phyloP scores from a whole-genome alignment of 2,888 invertebrate genomes.

The Apeira syringaria region DNA sequence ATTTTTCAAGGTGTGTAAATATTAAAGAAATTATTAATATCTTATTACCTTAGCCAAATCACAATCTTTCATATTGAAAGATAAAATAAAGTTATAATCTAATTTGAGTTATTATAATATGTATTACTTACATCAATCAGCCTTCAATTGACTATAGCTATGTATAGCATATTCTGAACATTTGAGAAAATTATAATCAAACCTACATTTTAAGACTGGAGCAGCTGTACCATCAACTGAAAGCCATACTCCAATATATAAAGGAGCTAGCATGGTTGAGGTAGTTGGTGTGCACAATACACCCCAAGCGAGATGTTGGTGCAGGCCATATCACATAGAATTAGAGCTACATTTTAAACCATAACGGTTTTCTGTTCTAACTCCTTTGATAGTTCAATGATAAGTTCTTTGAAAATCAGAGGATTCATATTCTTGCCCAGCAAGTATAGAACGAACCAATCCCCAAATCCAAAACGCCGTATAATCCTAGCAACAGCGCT shows the following conservation, averaged over 20 bases:
- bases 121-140: slow-evolving; percentile 10
- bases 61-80: slow-evolving; percentile 1
- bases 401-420: slow-evolving; percentile 85
- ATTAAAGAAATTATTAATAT: too few relatives aligned
- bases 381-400: slow-evolving; percentile 77
- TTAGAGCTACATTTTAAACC: slow-evolving; percentile 41
- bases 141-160: neutral
- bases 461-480: slow-evolving; percentile 84
- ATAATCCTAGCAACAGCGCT: slow-evolving; percentile 79
- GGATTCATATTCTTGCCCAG: slow-evolving; percentile 91
- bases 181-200: slow-evolving; percentile 1
- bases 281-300: too few relatives aligned
- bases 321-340: too few relatives aligned
- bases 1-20: too few relatives aligned
- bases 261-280: too few relatives aligned
- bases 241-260: too few relatives aligned
- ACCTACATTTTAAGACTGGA: too few relatives aligned
- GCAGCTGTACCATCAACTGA: too few relatives aligned
- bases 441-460: slow-evolving; percentile 91
- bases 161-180: slow-evolving; percentile 1
- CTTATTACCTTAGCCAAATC: too few relatives aligned
- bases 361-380: slow-evolving; percentile 55
- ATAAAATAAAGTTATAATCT: slow-evolving; percentile 3
- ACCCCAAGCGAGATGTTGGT: too few relatives aligned
- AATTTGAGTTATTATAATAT: slow-evolving; percentile 8